These are phyloP conservation scores for Premnoplex brunnescens DNA, from an alignment of 2,797 vertebrate species.

Conservation along the genomic window DNA sequence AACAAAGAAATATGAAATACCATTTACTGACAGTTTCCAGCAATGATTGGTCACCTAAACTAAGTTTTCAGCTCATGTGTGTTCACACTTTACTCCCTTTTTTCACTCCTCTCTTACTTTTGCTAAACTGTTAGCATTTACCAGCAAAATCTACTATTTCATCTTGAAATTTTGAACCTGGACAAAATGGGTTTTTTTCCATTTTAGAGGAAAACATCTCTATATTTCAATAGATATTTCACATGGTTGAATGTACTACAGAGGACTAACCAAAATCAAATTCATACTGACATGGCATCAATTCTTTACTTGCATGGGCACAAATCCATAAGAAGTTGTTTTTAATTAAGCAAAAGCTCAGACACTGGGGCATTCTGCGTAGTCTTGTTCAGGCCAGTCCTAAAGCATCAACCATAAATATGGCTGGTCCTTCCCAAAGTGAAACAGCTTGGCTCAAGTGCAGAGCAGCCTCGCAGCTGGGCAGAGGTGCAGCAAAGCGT, in stretches of 20 bases:
- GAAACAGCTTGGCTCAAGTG: background rate
- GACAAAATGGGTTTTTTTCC: background rate
- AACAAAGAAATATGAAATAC: background rate
- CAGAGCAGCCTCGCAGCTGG: background rate
- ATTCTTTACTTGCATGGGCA: background rate
- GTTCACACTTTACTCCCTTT: background rate
- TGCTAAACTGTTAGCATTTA: background rate
- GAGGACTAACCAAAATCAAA: background rate
- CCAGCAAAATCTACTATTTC: background rate
- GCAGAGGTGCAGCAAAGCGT: background rate
- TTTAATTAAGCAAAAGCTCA: background rate
- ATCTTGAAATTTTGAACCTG: background rate
- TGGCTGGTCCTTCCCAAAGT: background rate
- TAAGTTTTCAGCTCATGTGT: background rate
- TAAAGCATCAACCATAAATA: background rate
- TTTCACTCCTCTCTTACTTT: background rate
- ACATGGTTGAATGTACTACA: background rate
- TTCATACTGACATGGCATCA: background rate
- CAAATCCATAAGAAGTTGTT: background rate
- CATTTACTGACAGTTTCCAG: background rate
- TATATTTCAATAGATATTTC: background rate
- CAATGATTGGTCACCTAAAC: background rate
- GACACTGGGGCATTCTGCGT: background rate
- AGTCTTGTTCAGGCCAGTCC: background rate
- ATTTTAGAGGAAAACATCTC: background rate